These are phyloP conservation scores for Goniozus legneri DNA, from an alignment of 1,140 invertebrate species.

Conservation along the genomic window DNA sequence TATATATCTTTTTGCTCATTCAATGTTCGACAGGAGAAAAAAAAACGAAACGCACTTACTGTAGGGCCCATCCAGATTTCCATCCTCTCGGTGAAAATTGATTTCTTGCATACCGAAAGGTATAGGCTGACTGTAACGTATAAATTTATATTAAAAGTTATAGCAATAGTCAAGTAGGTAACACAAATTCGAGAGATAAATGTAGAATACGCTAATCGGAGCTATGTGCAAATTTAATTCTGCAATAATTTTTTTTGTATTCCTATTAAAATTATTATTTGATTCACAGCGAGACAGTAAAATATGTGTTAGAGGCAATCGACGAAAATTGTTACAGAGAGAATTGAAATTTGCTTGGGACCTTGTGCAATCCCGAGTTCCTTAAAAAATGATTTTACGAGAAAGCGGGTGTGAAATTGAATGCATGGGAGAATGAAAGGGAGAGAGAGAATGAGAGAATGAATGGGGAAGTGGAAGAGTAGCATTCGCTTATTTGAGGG, in stretches of 20 bases:
- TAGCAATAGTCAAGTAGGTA: too few species aligned
- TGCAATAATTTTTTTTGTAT: neutral
- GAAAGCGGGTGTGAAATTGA: neutral
- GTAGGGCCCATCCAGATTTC: constrained; percentile 38
- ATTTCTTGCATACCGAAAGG: neutral
- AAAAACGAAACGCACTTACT: constrained; percentile 21
- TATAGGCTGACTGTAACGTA: neutral
- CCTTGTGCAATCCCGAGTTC: constrained; percentile 22
- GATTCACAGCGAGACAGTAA: neutral
- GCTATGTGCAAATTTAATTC: neutral
- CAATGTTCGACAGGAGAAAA: constrained; percentile 22
- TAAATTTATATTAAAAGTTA: neutral
- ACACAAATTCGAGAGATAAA: neutral
- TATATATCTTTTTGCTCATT: constrained; percentile 29
- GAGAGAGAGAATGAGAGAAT: neutral
- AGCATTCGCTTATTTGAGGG: neutral
- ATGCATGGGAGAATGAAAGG: neutral
- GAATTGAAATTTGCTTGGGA: constrained; percentile 35
- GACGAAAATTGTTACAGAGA: too few species aligned
- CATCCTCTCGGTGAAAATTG: constrained; percentile 31
- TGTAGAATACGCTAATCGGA: neutral
- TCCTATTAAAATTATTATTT: neutral
- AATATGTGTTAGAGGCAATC: too few species aligned
- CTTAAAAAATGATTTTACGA: constrained; percentile 10
- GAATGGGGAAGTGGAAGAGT: neutral